Conservation (phyloP, 2,888 invertebrate species). For the Azorinus chamasolen region DNA sequence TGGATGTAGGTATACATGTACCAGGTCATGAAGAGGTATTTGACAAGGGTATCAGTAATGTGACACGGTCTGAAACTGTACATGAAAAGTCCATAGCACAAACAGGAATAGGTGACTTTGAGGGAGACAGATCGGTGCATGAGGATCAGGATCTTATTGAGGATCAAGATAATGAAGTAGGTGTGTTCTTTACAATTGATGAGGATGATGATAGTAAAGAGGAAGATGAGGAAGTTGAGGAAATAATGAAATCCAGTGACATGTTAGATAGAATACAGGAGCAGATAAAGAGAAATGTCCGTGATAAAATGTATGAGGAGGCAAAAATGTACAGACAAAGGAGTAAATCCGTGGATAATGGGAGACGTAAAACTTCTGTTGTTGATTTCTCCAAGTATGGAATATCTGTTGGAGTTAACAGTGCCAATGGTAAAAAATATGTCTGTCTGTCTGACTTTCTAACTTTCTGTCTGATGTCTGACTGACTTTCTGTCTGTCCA, state of each 20-base stretch:
- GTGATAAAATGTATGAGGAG: constrained; percentile 32
- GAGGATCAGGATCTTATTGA: background rate
- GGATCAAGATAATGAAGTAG: background rate
- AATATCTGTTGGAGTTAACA: constrained; percentile 46
- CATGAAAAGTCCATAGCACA: no score
- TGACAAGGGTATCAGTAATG: no score
- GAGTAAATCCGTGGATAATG: constrained; percentile 45
- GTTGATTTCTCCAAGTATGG: constrained; percentile 52
- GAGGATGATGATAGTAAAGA: constrained; percentile 1
- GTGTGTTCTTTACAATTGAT: background rate
- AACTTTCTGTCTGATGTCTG: no score
- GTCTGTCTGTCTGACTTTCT: background rate
- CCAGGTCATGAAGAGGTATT: no score
- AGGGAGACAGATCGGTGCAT: no score
- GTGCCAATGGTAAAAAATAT: constrained; percentile 38
- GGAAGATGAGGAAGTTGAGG: constrained; percentile 30
- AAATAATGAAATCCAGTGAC: constrained; percentile 30
- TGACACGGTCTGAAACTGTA: no score
- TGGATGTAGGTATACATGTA: no score
- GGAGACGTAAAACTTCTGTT: constrained; percentile 2
- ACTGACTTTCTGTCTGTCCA: no score
- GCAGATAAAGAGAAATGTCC: background rate
- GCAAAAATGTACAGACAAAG: constrained; percentile 20
- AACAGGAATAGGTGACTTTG: no score
- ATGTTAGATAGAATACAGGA: constrained; percentile 16